phyloP scores from a whole-genome alignment of 2,888 invertebrate genomes.

The Stenodera caucasica region DNA sequence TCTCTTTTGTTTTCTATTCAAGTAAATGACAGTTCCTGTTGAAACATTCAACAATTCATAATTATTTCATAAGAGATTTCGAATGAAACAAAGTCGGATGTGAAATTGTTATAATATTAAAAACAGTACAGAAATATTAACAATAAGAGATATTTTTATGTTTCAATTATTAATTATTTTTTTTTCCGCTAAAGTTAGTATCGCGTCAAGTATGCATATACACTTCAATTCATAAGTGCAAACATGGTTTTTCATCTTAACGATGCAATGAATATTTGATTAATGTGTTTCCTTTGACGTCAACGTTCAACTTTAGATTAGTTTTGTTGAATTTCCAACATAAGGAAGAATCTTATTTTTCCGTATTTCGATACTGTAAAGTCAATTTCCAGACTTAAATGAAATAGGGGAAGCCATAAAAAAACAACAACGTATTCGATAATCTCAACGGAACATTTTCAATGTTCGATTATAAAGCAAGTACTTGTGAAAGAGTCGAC shows the following conservation, averaged over 20 bases:
- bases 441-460: background rate
- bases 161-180: constrained; percentile 37
- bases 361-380: background rate
- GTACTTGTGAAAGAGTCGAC: too few species aligned
- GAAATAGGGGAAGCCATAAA: background rate
- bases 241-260: constrained; percentile 33
- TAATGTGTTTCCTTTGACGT: constrained; percentile 34
- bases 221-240: constrained; percentile 25
- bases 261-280: constrained; percentile 38
- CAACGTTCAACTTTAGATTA: constrained; percentile 28
- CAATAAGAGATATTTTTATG: constrained; percentile 22
- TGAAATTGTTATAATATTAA: background rate
- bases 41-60: background rate
- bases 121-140: background rate
- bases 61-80: background rate
- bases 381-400: background rate
- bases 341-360: constrained; percentile 25
- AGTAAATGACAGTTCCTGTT: background rate
- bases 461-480: background rate
- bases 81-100: background rate
- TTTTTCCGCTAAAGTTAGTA: too few species aligned
- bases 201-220: constrained; percentile 17
- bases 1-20: background rate
- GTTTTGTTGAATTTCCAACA: constrained; percentile 24
- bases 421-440: background rate